Base-by-base conservation (phyloP, 2,888 invertebrate genomes). In the Tenthredo notha region DNA sequence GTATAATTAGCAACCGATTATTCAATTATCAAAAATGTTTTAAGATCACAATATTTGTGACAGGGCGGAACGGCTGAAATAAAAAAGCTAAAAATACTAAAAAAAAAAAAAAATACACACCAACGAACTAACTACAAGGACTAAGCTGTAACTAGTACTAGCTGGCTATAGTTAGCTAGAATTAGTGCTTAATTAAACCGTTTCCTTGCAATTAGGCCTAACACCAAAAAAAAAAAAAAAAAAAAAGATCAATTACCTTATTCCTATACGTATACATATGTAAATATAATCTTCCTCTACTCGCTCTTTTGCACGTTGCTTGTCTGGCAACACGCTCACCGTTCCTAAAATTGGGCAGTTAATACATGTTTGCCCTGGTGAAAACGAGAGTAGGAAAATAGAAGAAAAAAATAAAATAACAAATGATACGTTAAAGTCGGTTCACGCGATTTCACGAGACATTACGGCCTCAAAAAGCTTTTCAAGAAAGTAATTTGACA, bases 181-280 rank as follows among this genome's bases (percentile, higher is more conserved):
- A 47, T 72, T 84, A 85, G 85, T 86, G 86, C 85, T 86, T 84
- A 83, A 86, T 85, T 25, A 72, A 86, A 86, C 83, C 84, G 85
- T 89, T 67, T 87, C 91, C 89, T 90, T 89, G 89, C 89, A 89
- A 87, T 90, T 91, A 91, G 91, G 92, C 92, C 92, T 92, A 91
- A 83, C 65, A 82, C 25, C 65, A 83, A 83, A n/a, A 67, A 33
- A 65, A 87, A 86, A 85, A 84, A 87, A 47, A 83, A 83, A n/a
- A 67, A 33, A 65, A 87, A 86, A 85, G 84, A 87, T 86, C 85
- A 85, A 85, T 86, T 86, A 86, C 85, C 80, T 70, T 85, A 84
- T 86, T 84, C 84, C 85, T 85, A 88, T 74, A 85, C 85, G 65
- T 65, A 86, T 65, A 86, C 86, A 85, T 84, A 83, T 86, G 86